phyloP scores from a whole-genome alignment of 1,140 invertebrate species.

The Helicoverpa armigera region DNA sequence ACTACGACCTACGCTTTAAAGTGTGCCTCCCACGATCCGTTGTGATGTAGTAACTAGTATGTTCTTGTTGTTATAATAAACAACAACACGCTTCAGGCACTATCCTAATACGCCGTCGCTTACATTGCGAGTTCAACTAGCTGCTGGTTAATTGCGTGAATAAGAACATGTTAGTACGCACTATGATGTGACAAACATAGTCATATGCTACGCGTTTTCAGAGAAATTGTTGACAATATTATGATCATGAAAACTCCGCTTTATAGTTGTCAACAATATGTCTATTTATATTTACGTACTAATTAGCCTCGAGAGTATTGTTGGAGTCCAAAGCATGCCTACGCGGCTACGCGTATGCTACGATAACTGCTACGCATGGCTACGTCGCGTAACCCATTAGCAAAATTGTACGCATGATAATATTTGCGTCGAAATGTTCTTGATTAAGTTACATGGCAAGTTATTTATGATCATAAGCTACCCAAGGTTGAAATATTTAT shows the following conservation, averaged over 20 bases:
- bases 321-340: constrained; percentile 3
- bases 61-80: too few species aligned
- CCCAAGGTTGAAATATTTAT: neutral
- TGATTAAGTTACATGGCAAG: neutral
- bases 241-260: neutral
- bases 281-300: neutral
- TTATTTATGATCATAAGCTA: neutral
- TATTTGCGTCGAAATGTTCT: neutral
- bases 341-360: constrained; percentile 11
- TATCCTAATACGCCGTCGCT: too few species aligned
- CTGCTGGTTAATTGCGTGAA: too few species aligned
- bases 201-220: too few species aligned
- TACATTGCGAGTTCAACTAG: too few species aligned
- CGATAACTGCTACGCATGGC: constrained; percentile 3
- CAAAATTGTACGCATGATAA: neutral
- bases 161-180: too few species aligned
- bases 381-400: neutral
- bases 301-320: neutral
- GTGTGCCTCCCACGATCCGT: too few species aligned
- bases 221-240: too few species aligned
- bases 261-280: neutral
- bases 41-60: too few species aligned
- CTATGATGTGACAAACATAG: too few species aligned
- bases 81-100: too few species aligned
- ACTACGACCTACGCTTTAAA: too few species aligned